Evolutionary conservation across 1,140 invertebrate genomes (phyloP).

Genomic region (Bombus terrestris): DNA sequence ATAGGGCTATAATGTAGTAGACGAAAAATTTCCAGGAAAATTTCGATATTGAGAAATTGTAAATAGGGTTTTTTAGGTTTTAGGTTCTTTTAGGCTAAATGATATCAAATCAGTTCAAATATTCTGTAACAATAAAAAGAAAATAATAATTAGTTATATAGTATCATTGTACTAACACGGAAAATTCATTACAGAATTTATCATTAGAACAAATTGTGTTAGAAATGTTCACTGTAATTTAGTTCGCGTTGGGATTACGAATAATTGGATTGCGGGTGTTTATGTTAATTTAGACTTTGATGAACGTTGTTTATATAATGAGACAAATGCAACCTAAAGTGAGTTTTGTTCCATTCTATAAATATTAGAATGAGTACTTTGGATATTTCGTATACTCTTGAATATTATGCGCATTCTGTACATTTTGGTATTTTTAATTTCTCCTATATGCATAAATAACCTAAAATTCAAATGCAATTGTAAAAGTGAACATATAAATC

Average conservation of each 20-base stretch:
- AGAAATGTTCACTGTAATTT: neutral
- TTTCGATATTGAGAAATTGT: neutral
- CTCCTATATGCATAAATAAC: neutral
- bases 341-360: neutral
- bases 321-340: neutral
- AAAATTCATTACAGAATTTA: neutral
- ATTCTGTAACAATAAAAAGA: neutral
- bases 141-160: no score
- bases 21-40: neutral
- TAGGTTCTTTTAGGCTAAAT: neutral
- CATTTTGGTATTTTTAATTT: neutral
- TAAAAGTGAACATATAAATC: neutral
- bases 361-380: neutral
- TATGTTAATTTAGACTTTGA: neutral
- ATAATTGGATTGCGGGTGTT: neutral
- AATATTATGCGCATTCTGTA: no score
- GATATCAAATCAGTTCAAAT: neutral
- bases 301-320: neutral
- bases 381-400: no score
- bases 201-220: neutral
- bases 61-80: neutral
- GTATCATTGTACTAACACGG: neutral
- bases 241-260: neutral
- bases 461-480: neutral
- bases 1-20: conserved; percentile 1